Evolutionary conservation across 2,797 vertebrate genomes (phyloP).

Genomic region (Pipistrellus pygmaeus): DNA sequence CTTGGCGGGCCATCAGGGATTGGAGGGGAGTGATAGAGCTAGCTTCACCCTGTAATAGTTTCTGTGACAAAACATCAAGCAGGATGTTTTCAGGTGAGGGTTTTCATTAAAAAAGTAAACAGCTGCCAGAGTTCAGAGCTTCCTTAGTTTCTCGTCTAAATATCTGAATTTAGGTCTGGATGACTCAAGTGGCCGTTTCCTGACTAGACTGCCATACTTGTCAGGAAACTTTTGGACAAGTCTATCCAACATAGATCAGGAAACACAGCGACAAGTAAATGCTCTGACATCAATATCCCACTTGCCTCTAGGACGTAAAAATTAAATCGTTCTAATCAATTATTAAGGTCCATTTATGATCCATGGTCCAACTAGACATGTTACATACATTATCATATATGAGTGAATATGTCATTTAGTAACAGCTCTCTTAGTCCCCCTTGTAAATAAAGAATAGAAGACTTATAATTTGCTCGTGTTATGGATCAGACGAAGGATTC

Average conservation of each 20-base stretch:
- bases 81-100: not conserved
- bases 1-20: not conserved
- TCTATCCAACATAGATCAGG: not conserved
- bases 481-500: not conserved
- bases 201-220: not conserved
- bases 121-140: not conserved
- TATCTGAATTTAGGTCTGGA: not conserved
- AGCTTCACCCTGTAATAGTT: not conserved
- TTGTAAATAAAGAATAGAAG: not conserved
- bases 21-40: not conserved
- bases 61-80: slow-evolving; percentile 11
- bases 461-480: not conserved
- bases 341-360: not conserved
- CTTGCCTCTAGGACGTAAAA: slow-evolving; percentile 7
- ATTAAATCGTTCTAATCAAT: not conserved
- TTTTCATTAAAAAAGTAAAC: not conserved
- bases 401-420: not conserved
- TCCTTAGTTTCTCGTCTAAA: not conserved
- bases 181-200: not conserved
- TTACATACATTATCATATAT: not conserved
- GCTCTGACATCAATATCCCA: not conserved
- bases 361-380: not conserved
- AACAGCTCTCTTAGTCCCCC: not conserved
- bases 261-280: not conserved
- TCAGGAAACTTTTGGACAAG: not conserved